Evolutionary conservation across 2,888 invertebrate species (phyloP).

Genomic region (Lithophane socia): DNA sequence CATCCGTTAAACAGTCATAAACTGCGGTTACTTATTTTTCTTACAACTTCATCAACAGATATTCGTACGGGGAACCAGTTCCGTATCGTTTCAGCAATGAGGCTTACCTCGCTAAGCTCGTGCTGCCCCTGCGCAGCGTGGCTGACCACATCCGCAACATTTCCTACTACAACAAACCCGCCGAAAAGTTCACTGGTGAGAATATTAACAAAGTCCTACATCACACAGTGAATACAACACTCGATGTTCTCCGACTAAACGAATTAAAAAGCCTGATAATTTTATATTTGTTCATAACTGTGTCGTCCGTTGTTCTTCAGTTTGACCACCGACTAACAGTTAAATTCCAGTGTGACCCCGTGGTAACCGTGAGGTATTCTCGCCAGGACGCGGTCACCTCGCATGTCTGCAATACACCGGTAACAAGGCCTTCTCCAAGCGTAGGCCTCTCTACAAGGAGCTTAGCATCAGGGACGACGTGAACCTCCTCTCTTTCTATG

Average conservation of each 20-base stretch:
- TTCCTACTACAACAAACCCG: slow-evolving; percentile 93
- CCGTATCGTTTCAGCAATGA: slow-evolving; percentile 92
- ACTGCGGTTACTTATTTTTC: slow-evolving; percentile 45
- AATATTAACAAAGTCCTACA: slow-evolving; percentile 61
- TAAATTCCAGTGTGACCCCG: slow-evolving; percentile 82
- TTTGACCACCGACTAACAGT: slow-evolving; percentile 82
- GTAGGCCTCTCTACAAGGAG: slow-evolving; percentile 93
- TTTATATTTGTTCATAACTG: slow-evolving; percentile 52
- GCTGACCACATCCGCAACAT: slow-evolving; percentile 91
- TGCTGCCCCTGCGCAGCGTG: slow-evolving; percentile 92
- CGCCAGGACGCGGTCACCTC: slow-evolving; percentile 95
- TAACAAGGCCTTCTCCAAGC: slow-evolving; percentile 94
- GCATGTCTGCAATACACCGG: slow-evolving; percentile 96
- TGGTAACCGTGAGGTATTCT: slow-evolving; percentile 87
- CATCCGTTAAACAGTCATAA: slow-evolving; percentile 52
- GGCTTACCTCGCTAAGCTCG: slow-evolving; percentile 93
- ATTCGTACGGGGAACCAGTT: slow-evolving; percentile 87
- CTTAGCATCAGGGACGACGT: slow-evolving; percentile 96
- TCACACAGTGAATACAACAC: slow-evolving; percentile 60
- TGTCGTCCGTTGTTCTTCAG: slow-evolving; percentile 63
- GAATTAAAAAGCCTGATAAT: slow-evolving; percentile 63
- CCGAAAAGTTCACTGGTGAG: slow-evolving; percentile 93
- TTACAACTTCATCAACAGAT: slow-evolving; percentile 80
- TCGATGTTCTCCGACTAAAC: slow-evolving; percentile 67
- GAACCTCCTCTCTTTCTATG: slow-evolving; percentile 96